Evolutionary conservation across 2,888 invertebrate genomes (phyloP), one percentile per base, ranked within the genome.

Genomic region (Ashinkailepas kermadecensis): DNA sequence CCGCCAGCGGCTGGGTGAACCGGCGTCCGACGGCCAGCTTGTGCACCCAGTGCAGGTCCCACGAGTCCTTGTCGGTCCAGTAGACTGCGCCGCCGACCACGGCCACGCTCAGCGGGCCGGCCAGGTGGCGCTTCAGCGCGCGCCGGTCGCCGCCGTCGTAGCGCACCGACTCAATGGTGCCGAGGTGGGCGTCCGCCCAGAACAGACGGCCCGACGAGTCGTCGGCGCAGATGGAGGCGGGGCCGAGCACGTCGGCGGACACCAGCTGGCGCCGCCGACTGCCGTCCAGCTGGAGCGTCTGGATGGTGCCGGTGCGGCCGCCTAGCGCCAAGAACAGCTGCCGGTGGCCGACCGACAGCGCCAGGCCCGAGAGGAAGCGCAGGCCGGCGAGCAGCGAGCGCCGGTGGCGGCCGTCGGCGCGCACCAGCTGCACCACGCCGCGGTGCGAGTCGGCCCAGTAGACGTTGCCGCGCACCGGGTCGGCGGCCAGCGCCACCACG

Each of bases 281-380:
- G 25, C 79, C 79, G 79, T 79, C 79, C 79, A 79, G 57, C 79
- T 23, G 58, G 23, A 79, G 12, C 15, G 15, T n/a, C n/a, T 79
- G 59, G 25, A 79, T 79, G 58, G 58, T 18, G 58, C 79, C 59
- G 13, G 57, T 23, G 58, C 25, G 79, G 13, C 79, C 79, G 23
- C 79, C 79, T 3, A 58, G 23, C 13, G 79, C 57, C 23, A 58
- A 7, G 58, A 79, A 59, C 21, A 79, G 79, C 1, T 3, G 58
- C 9, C 79, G 58, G 12, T 4, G 13, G 23, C 15, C 58, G 18
- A 21, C 58, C 11, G 79, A 57, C 58, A 25, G n/a, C 23, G 79
- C 59, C 79, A 79, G 23, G 7, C 12, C 58, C 0, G 59, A 25
- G 58, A 79, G 13, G 23, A 25, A 39, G 23, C 25, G 57, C 58